Conservation (phyloP, 1,140 invertebrate species). For the Papilio glaucus region DNA sequence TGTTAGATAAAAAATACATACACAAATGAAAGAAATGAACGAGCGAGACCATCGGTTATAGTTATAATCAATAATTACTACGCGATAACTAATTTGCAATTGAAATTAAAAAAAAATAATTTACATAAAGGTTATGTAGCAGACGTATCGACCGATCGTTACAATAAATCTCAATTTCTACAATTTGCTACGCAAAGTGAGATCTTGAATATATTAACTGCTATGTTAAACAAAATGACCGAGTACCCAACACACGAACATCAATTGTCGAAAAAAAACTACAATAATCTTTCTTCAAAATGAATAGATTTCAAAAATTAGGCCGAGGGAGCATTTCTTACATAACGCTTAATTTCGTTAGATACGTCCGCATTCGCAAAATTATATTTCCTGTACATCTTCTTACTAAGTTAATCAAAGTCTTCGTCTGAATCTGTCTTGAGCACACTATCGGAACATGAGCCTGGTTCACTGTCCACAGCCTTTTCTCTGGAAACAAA, state of each 20-base stretch:
- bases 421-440: conserved; percentile 78
- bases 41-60: neutral
- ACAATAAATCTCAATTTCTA: neutral
- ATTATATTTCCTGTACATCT: conserved; percentile 30
- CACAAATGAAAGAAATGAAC: neutral
- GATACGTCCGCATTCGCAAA: conserved; percentile 22
- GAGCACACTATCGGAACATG: conserved; percentile 72
- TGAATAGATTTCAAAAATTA: neutral
- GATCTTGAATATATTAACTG: neutral
- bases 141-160: conserved; percentile 26
- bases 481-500: conserved; percentile 60
- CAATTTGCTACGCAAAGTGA: neutral
- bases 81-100: conserved; percentile 33
- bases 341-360: neutral
- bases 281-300: no score
- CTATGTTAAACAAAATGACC: no score
- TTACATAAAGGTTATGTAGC: conserved; percentile 12
- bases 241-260: neutral
- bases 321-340: conserved; percentile 3
- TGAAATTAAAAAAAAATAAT: neutral
- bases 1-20: conserved; percentile 3
- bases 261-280: neutral
- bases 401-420: conserved; percentile 63
- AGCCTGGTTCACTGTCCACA: conserved; percentile 72
- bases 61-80: conserved; percentile 13